Evolutionary conservation across 2,113 vertebrate species (phyloP).

Genomic region (Toxostoma redivivum): DNA sequence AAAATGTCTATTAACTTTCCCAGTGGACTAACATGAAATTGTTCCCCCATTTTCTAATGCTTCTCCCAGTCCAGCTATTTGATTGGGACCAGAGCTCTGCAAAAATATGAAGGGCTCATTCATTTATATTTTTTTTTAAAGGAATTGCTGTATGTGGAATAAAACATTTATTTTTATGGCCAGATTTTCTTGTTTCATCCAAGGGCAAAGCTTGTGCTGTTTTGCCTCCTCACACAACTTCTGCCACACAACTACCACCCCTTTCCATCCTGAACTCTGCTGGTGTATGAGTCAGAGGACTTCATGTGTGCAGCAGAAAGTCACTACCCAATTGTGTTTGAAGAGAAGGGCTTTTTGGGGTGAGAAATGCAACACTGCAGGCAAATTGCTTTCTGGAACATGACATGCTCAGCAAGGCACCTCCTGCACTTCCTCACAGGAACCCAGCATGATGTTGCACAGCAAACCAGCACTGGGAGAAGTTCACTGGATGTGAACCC

Average conservation of each 20-base stretch:
- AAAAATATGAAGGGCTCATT: not conserved
- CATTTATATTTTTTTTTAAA: not conserved
- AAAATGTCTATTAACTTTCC: constrained; percentile 49
- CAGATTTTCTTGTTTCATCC: not conserved
- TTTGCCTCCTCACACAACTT: not conserved
- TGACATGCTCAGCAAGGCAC: not conserved
- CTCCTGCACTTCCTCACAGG: not conserved
- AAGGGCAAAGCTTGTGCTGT: not conserved
- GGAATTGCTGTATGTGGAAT: not conserved
- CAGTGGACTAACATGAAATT: not conserved
- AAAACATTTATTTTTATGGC: not conserved
- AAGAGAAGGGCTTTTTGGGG: not conserved
- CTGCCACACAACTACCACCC: not conserved
- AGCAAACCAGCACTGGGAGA: not conserved
- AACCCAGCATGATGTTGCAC: not conserved
- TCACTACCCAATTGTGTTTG: not conserved
- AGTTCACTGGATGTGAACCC: not conserved
- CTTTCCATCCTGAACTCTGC: not conserved
- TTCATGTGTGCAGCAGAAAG: accelerated
- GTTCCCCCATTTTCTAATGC: constrained; percentile 40
- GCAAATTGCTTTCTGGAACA: not conserved
- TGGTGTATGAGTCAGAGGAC: not conserved
- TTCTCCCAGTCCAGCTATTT: constrained; percentile 46
- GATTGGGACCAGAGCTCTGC: constrained; percentile 45
- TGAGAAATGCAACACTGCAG: not conserved